phyloP scores from a whole-genome alignment of 2,113 vertebrate species.

The Bucco capensis region DNA sequence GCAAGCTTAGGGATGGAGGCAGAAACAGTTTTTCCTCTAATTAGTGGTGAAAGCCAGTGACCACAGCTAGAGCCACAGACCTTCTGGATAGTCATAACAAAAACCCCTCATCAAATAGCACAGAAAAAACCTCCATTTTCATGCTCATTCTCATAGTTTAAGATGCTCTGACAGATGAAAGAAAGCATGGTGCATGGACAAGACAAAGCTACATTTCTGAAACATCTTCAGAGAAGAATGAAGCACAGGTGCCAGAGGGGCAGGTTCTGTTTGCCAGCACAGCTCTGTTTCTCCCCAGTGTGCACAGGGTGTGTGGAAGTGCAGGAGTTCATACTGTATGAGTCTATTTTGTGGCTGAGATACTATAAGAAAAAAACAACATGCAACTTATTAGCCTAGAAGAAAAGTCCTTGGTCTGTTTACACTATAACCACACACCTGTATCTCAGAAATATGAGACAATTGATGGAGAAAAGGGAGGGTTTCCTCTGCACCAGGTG shows the following conservation, averaged over 20 bases:
- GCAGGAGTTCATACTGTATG: background rate
- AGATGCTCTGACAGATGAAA: background rate
- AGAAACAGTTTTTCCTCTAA: background rate
- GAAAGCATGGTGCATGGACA: background rate
- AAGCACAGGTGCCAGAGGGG: background rate
- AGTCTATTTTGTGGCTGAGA: constrained; percentile 3
- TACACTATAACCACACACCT: constrained; percentile 43
- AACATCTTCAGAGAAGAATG: background rate
- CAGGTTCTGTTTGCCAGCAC: background rate
- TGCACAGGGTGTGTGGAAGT: background rate
- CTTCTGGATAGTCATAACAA: background rate
- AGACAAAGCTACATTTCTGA: background rate
- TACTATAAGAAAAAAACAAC: background rate
- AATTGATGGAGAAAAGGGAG: constrained; percentile 26
- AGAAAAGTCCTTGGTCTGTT: constrained; percentile 22
- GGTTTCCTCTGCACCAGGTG: constrained; percentile 52
- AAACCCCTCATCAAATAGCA: background rate
- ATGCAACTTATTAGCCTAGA: background rate
- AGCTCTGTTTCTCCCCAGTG: background rate
- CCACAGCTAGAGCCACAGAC: background rate
- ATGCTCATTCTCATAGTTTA: background rate
- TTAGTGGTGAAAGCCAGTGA: background rate
- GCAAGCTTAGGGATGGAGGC: background rate
- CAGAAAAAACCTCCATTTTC: background rate
- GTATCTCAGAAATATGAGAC: constrained; percentile 34